A percentile compares a stretch with the other conserved stretches of the same genome.
Conservation (phyloP, 2,113 vertebrate genomes). For the Malurus alboscapulatus region DNA sequence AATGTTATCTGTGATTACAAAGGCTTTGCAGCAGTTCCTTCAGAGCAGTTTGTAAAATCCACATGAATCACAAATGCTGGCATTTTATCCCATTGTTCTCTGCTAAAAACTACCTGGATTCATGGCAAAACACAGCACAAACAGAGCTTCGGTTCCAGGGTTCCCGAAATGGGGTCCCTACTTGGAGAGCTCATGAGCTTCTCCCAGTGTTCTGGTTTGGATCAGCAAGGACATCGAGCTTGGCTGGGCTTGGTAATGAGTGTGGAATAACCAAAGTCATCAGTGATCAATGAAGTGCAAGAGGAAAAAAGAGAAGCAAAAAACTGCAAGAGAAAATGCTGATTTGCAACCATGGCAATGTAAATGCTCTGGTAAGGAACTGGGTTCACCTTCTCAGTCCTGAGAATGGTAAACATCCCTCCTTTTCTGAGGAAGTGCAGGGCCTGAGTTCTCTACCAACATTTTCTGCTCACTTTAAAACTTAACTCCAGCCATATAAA, state of each 20-base stretch:
- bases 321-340: not conserved
- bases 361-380: not conserved
- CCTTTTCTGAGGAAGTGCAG: not conserved
- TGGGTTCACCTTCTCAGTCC: not conserved
- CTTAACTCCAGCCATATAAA: constrained; percentile 18
- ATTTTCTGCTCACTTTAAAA: constrained; percentile 43
- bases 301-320: not conserved
- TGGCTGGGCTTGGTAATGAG: not conserved
- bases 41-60: not conserved
- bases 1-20: not conserved
- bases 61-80: not conserved
- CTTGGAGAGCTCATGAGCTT: not conserved
- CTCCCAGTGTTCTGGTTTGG: not conserved
- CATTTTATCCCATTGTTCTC: not conserved
- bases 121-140: not conserved
- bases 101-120: not conserved
- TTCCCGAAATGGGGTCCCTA: not conserved
- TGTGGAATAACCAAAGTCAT: not conserved
- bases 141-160: not conserved
- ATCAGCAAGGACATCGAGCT: not conserved
- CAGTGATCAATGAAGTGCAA: not conserved
- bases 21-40: not conserved
- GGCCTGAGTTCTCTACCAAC: not conserved
- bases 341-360: not conserved
- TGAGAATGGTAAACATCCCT: not conserved